Base-by-base conservation (phyloP, 2,888 invertebrate genomes). In the Melipona beecheii region DNA sequence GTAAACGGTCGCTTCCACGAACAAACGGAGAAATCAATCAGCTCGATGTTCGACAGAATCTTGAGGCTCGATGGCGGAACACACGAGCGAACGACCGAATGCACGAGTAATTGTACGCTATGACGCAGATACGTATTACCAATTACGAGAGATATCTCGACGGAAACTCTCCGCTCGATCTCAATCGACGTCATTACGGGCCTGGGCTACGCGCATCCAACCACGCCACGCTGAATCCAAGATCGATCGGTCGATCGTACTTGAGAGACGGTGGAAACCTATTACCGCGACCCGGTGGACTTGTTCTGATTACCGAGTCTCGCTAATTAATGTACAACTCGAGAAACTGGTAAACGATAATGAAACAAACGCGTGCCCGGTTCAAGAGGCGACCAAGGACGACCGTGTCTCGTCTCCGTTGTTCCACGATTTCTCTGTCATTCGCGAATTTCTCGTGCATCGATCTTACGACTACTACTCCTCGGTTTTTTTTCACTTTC, bases 131-230 rank as follows among this genome's bases (percentile, higher is more conserved):
- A 81, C 74, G 76, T 82, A 76, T 81, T 72, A 66, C 64, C 76
- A 76, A 75, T 70, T 65, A 66, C 73, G 64, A 85, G 79, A 80
- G 84, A 70, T 71, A 85, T 85, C 84, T 80, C 77, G 84, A 80
- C 84, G 74, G 85, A 77, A 76, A 77, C 76, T 64, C 83, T 84
- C 77, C 52, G 81, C 69, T 87, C 83, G 87, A 87, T 90, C 88
- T 88, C 84, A 81, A 86, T 88, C 85, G 87, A 82, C 84, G 81
- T 89, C 82, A 87, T 89, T 89, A 88, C 83, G 83, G 79, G 17
- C 21, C 75, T 72, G 84, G 82, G 69, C 85, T 75, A 69, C 64
- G 77, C 76, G 72, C 75, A 70, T 65, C 75, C 69, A 76, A 60
- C 79, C 76, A 77, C 56, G 75, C 58, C 54, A 66, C 80, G 65